Conservation (phyloP, 1,140 invertebrate genomes). For the Bombus superbus region DNA sequence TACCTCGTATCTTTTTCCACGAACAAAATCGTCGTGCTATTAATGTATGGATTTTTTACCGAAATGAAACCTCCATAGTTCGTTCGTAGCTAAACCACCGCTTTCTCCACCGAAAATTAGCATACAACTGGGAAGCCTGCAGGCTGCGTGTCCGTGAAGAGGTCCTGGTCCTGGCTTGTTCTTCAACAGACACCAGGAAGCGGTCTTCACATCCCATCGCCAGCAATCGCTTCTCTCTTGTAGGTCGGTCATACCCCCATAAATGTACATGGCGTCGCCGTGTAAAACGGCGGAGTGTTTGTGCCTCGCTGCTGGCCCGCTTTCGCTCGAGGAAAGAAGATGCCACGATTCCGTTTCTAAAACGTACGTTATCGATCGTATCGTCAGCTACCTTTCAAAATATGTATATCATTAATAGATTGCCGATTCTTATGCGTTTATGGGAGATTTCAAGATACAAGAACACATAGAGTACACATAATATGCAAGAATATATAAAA, state of each 20-base stretch:
- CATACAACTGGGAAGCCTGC: constrained; percentile 90
- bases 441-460: not conserved
- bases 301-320: constrained; percentile 88
- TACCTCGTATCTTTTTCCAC: not conserved
- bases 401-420: not conserved
- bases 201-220: constrained; percentile 89
- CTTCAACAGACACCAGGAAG: constrained; percentile 88
- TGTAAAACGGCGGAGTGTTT: constrained; percentile 93
- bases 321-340: constrained; percentile 83
- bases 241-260: constrained; percentile 94
- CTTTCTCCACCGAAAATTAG: constrained; percentile 93
- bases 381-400: not conserved
- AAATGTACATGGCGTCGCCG: constrained; percentile 92
- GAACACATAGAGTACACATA: not conserved
- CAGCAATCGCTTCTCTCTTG: constrained; percentile 92
- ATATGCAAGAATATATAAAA: not conserved
- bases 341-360: constrained; percentile 91
- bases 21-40: not conserved
- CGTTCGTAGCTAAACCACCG: constrained; percentile 88
- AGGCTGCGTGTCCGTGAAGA: constrained; percentile 92
- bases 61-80: constrained; percentile 95
- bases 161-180: constrained; percentile 88
- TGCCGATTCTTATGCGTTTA: not conserved
- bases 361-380: not conserved
- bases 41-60: constrained; percentile 81